Percentiles rank a stretch among this genome's conserved stretches.
These are phyloP conservation scores for Sorex araneus DNA, from an alignment of 2,113 vertebrate genomes.

Conservation along the genomic window DNA sequence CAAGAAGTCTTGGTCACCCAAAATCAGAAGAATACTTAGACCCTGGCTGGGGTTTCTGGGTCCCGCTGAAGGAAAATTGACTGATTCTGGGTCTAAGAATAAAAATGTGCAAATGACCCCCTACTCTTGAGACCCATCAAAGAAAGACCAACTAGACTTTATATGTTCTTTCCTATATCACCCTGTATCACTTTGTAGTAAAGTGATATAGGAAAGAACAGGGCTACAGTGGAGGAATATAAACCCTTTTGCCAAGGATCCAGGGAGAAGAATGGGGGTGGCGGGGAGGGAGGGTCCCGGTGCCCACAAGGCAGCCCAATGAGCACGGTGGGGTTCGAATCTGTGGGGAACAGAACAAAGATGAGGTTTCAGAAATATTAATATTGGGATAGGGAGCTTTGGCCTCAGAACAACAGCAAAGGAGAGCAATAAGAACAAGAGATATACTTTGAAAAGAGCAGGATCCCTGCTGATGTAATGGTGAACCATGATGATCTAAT, in stretches of 20 bases:
- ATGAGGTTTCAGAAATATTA: background rate
- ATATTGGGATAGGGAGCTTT: background rate
- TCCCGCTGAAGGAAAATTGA: background rate
- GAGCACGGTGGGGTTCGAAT: background rate
- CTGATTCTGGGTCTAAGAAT: background rate
- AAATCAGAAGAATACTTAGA: background rate
- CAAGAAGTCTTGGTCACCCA: background rate
- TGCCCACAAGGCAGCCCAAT: background rate
- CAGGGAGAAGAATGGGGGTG: too few species aligned
- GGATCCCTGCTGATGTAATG: too few species aligned
- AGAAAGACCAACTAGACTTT: background rate
- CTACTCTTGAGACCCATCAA: background rate
- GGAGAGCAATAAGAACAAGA: background rate
- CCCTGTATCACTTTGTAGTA: too few species aligned
- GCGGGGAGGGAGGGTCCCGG: background rate
- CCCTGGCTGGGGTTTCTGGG: background rate
- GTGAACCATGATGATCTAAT: too few species aligned
- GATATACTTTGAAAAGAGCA: background rate
- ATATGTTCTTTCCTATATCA: too few species aligned
- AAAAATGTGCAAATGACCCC: background rate
- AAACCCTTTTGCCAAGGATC: too few species aligned
- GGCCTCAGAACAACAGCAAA: too few species aligned
- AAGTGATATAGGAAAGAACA: background rate
- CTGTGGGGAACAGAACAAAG: background rate
- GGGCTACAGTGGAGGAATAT: too few species aligned